These are phyloP conservation scores for Drosophila setifemur DNA, from an alignment of 1,140 invertebrate genomes.

Conservation along the genomic window DNA sequence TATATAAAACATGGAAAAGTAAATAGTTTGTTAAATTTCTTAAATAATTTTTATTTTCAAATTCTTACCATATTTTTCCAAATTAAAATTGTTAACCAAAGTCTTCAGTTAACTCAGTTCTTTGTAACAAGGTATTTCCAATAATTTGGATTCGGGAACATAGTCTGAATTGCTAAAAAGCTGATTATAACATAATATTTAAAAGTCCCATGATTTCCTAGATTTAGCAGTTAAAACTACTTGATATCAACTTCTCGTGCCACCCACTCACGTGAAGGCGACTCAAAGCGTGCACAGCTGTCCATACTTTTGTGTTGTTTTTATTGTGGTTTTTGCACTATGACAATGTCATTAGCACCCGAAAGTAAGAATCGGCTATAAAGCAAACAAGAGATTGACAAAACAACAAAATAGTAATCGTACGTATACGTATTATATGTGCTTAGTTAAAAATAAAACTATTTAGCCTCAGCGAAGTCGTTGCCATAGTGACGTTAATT, in stretches of 20 bases:
- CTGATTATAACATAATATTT: too few species aligned
- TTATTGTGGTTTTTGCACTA: constrained; percentile 22
- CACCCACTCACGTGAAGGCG: constrained; percentile 27
- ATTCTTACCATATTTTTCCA: too few species aligned
- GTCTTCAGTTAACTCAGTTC: too few species aligned
- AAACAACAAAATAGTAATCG: constrained; percentile 19
- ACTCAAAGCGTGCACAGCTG: constrained; percentile 7
- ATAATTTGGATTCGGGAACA: too few species aligned
- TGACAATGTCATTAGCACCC: constrained; percentile 60
- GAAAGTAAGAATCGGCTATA: constrained; percentile 36
- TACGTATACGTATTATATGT: constrained; percentile 13
- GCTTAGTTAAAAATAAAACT: constrained; percentile 68
- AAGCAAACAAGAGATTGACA: constrained; percentile 51
- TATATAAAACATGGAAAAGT: too few species aligned
- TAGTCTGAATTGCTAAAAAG: too few species aligned
- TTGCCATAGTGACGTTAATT: constrained; percentile 62
- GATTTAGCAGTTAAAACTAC: too few species aligned
- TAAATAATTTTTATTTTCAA: too few species aligned
- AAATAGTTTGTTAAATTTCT: too few species aligned
- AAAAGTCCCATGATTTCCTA: neutral
- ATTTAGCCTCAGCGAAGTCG: constrained; percentile 65
- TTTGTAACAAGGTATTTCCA: too few species aligned
- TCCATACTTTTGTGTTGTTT: too few species aligned
- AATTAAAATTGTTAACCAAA: too few species aligned
- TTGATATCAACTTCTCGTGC: neutral